Evolutionary conservation across 2,797 vertebrate genomes (phyloP).

Genomic region (Falco biarmicus): DNA sequence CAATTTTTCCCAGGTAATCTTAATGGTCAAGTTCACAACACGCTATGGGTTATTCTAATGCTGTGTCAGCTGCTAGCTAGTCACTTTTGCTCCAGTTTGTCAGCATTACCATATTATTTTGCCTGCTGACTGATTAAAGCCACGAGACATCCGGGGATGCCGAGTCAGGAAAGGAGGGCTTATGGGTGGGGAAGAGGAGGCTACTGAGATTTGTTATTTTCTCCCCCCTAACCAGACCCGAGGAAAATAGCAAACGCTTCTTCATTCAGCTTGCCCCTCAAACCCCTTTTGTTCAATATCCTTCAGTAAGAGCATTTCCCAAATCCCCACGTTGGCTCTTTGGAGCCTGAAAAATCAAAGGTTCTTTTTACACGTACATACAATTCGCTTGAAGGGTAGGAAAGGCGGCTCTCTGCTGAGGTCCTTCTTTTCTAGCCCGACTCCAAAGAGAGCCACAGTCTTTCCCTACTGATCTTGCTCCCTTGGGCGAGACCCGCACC

Average conservation of each 20-base stretch:
- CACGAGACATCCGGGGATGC: neutral
- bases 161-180: neutral
- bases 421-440: neutral
- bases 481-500: neutral
- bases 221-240: neutral
- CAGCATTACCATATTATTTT: neutral
- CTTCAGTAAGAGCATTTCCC: neutral
- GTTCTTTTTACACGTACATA: rapidly evolving
- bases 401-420: neutral
- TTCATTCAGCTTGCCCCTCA: neutral
- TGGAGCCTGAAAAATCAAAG: neutral
- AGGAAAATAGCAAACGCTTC: neutral
- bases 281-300: neutral
- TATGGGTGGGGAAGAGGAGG: neutral
- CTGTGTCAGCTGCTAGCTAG: neutral
- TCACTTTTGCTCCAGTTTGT: neutral
- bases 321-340: neutral
- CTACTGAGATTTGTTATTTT: neutral
- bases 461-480: neutral
- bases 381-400: neutral
- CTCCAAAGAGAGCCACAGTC: neutral
- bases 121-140: neutral
- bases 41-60: rapidly evolving
- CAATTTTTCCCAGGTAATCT: neutral
- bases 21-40: neutral